Conservation (phyloP, 2,113 vertebrate species). For the Sebastes fasciatus region DNA sequence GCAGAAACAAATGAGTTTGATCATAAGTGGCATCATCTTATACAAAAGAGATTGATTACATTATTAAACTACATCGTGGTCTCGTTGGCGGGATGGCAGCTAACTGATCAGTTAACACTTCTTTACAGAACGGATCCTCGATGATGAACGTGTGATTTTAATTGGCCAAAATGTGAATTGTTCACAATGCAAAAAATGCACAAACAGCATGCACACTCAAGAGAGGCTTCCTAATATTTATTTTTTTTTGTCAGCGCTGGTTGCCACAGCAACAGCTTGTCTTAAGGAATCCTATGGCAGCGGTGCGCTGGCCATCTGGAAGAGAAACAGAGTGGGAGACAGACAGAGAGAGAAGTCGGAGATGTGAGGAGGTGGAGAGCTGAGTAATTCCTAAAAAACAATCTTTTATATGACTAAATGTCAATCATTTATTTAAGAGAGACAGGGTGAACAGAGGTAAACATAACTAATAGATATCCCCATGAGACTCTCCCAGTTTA, state of each 20-base stretch:
- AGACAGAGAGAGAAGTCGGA: background rate
- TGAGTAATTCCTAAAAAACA: slow-evolving; percentile 9
- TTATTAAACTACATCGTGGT: background rate
- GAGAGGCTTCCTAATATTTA: too few relatives aligned
- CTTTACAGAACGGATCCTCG: background rate
- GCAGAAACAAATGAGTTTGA: background rate
- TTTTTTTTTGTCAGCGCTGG: slow-evolving; percentile 33
- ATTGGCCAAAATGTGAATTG: background rate
- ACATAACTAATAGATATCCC: too few relatives aligned
- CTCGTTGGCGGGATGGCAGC: background rate
- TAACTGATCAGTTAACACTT: background rate
- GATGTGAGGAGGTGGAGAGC: slow-evolving; percentile 15
- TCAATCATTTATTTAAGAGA: too few relatives aligned
- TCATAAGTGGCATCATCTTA: background rate
- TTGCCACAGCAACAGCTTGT: slow-evolving; percentile 68
- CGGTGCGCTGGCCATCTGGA: slow-evolving; percentile 33
- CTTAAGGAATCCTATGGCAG: slow-evolving; percentile 52
- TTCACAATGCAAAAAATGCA: background rate
- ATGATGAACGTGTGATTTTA: background rate
- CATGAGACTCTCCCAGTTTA: too few relatives aligned
- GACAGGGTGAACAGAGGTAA: too few relatives aligned
- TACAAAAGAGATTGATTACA: background rate
- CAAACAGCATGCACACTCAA: background rate
- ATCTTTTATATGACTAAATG: background rate
- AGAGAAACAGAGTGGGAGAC: slow-evolving; percentile 12